phyloP scores from a whole-genome alignment of 1,140 invertebrate genomes.

The Tetramorium alpestre region DNA sequence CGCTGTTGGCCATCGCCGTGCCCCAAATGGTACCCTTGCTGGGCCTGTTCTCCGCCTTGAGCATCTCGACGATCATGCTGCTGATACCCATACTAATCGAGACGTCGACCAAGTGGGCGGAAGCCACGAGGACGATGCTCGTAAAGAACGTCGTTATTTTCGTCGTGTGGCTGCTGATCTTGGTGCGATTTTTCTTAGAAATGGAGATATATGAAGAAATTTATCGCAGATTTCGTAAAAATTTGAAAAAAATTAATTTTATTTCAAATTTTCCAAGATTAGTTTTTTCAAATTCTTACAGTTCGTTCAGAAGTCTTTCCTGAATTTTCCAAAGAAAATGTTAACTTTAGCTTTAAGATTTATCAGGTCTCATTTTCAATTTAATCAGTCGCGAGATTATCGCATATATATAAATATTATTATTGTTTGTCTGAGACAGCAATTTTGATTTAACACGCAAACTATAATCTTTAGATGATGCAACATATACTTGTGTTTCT shows the following conservation, averaged over 20 bases:
- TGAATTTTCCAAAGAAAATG: not conserved
- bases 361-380: not conserved
- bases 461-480: not conserved
- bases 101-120: slow-evolving; percentile 78
- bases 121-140: slow-evolving; percentile 34
- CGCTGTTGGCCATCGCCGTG: slow-evolving; percentile 69
- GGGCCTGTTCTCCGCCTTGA: slow-evolving; percentile 71
- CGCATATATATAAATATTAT: not conserved
- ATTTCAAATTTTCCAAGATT: not conserved
- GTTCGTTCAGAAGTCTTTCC: not conserved
- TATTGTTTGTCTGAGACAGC: not conserved
- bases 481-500: not conserved
- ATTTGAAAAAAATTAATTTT: not conserved
- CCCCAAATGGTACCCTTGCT: slow-evolving; percentile 75
- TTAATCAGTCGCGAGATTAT: not conserved
- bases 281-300: not conserved
- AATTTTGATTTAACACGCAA: not conserved
- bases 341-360: not conserved
- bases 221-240: not conserved
- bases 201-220: not conserved
- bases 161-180: slow-evolving; percentile 66
- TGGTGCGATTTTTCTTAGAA: slow-evolving; percentile 64
- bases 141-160: slow-evolving; percentile 71
- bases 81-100: slow-evolving; percentile 90
- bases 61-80: slow-evolving; percentile 72